Base-by-base conservation (phyloP, 2,888 invertebrate species). In the Polia nebulosa region DNA sequence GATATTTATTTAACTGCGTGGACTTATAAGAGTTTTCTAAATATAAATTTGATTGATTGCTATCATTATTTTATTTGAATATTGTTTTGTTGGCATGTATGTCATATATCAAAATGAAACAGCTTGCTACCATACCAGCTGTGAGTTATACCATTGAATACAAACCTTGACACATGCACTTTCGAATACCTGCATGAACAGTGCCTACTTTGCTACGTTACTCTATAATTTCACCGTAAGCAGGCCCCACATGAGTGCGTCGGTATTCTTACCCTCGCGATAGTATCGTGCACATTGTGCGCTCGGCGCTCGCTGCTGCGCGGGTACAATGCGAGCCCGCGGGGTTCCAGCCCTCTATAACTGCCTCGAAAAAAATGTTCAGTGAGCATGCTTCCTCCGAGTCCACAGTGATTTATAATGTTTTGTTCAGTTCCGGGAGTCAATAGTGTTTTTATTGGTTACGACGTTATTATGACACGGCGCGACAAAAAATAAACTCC, bases 361-460 rank as follows among this genome's bases (percentile, higher is more conserved):
- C 71, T 68, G 75, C 76, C 76, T 71, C 62, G 65, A 81, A 84
- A 83, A n/a, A 82, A 84, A 68, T 74, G 79, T 83, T 80, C 84
- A 82, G 64, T 49, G 80, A 76, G 74, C 83, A 76, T 78, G 75
- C 76, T 85, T 85, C 85, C 84, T 85, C 72, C 58, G 27, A 68
- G 15, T 15, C 36, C 36, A 3, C n/a, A 73, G 60, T 91, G 91
- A 92, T 92, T 92, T 92, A 92, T 91, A 85, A 85, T 83, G 87
- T 87, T 90, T 90, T 91, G 91, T 89, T 77, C 82, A 89, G 90
- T 92, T 93, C 91, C 93, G 93, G 92, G 90, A 92, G 91, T 87
- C 91, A 85, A 88, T 88, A 84, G 86, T 84, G 89, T 89, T 91
- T 92, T 90, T 92, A 91, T 90, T 90, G 89, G 90, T 85, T 85